A percentile compares a stretch with the other conserved stretches of the same genome.
These are phyloP conservation scores for Eilema depressum DNA, from an alignment of 2,888 invertebrate species.

Conservation along the genomic window DNA sequence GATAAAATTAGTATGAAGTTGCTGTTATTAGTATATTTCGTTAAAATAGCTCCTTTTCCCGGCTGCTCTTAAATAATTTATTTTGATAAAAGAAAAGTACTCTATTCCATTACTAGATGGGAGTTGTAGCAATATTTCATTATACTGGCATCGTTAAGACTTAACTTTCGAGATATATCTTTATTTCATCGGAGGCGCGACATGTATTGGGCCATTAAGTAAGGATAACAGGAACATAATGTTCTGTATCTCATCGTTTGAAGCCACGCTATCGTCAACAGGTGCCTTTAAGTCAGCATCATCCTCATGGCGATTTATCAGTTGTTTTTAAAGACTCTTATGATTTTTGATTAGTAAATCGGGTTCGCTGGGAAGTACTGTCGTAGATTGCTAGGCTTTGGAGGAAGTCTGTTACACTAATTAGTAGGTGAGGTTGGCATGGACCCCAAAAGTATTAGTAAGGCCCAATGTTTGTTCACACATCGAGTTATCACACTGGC, in stretches of 20 bases:
- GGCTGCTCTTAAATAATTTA: background rate
- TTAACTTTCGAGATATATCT: background rate
- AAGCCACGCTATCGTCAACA: background rate
- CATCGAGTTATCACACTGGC: too few species aligned
- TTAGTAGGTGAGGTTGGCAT: too few species aligned
- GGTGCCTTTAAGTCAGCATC: background rate
- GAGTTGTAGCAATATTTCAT: conserved; percentile 1
- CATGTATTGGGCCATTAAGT: conserved; percentile 1
- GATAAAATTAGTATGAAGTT: background rate
- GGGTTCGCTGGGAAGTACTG: too few species aligned
- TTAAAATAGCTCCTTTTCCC: background rate
- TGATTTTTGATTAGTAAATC: too few species aligned
- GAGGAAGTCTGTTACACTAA: too few species aligned
- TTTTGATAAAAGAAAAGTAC: background rate
- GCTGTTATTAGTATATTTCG: background rate
- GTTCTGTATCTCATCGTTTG: background rate
- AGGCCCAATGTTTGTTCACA: too few species aligned
- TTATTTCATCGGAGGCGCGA: conserved; percentile 2
- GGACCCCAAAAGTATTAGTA: too few species aligned
- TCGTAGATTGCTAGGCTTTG: too few species aligned
- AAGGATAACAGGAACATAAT: background rate
- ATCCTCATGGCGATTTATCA: too few species aligned
- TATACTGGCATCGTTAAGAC: background rate
- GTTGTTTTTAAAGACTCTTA: too few species aligned
- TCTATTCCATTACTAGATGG: conserved; percentile 14